A percentile compares a stretch with the other conserved stretches of the same genome.
Conservation (phyloP, 53 echinoderm and acorn worm species). For the Henricia sp. region DNA sequence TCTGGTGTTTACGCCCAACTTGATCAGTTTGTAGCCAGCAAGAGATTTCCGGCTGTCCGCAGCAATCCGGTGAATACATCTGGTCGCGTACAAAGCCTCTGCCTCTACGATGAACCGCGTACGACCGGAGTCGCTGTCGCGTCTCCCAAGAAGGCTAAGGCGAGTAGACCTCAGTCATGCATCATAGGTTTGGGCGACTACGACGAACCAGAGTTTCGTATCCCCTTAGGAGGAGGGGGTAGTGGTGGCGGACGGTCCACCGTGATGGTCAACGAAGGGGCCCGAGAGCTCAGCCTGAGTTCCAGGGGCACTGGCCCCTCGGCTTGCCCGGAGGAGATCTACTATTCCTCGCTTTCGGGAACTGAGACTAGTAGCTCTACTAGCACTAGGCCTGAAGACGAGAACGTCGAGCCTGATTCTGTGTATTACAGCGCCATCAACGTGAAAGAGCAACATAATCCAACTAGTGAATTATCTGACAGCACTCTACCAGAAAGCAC, state of each 20-base stretch:
- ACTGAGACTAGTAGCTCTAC: background rate
- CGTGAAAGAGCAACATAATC: background rate
- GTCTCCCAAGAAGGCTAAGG: background rate
- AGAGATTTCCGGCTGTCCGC: background rate
- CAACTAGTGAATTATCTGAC: background rate
- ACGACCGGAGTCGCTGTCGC: background rate
- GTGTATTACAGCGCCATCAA: slow-evolving; percentile 51
- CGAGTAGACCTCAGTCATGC: background rate
- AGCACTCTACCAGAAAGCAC: too few species aligned
- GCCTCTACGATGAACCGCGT: slow-evolving; percentile 3
- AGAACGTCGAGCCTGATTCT: background rate
- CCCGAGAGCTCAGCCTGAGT: background rate
- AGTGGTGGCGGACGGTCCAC: background rate
- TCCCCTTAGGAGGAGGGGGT: too few species aligned
- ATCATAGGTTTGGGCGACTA: slow-evolving; percentile 23
- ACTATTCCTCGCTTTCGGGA: slow-evolving; percentile 33
- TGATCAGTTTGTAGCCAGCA: background rate
- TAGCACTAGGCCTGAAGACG: background rate
- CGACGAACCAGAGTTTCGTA: slow-evolving; percentile 27
- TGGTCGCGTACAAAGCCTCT: background rate
- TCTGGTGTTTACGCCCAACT: slow-evolving; percentile 7
- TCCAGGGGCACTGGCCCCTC: too few species aligned
- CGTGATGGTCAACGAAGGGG: slow-evolving; percentile 28
- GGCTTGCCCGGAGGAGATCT: slow-evolving; percentile 9
- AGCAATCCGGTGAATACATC: background rate